Evolutionary conservation across 2,113 vertebrate species (phyloP), one percentile per base, ranked within the genome.

Genomic region (Pollachius pollachius): DNA sequence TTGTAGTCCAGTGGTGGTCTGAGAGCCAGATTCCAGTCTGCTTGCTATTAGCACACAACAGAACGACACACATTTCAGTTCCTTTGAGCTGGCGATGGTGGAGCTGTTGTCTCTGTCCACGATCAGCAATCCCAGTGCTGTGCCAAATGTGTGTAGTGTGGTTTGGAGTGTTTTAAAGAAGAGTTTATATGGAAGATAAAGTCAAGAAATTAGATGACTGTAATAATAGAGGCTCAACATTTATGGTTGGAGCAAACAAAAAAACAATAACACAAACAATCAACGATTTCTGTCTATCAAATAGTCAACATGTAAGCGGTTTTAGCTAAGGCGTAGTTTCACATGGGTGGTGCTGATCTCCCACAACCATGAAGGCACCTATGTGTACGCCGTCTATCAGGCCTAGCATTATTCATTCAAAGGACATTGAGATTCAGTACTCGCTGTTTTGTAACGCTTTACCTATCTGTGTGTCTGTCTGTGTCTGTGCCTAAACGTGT

Each of bases 371-470:
- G 70, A 1, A 64, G 69, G 72, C 76, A 82, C 30, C 27, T 52
- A 81, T 81, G 81, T 80, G 79, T 82, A 61, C 52, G 76, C 69
- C 62, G 77, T 86, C 65, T 69, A 80, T 89, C 84, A 75, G 54
- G 67, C 71, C 68, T 78, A 76, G 71, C 70, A 0, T 61, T 13
- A 30, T 69, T 82, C 81, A 81, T 87, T 85, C 79, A 66, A 81
- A 84, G 83, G 64, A 76, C 82, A 83, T 87, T 81, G 81, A 73
- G 34, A 74, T 30, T 30, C 37, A 16, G 13, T 18, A 59, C 25
- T 54, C n/a, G 16, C 15, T 4, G 54, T 16, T 57, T 57, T 57
- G 9, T 57, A 17, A 57, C 18, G 59, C 17, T 23, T 21, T 19
- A 61, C 18, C 59, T 61, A 12, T 34, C 18, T 21, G 19, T 23